Evolutionary conservation across 2,113 vertebrate genomes (phyloP).

Genomic region (Panthera uncia): DNA sequence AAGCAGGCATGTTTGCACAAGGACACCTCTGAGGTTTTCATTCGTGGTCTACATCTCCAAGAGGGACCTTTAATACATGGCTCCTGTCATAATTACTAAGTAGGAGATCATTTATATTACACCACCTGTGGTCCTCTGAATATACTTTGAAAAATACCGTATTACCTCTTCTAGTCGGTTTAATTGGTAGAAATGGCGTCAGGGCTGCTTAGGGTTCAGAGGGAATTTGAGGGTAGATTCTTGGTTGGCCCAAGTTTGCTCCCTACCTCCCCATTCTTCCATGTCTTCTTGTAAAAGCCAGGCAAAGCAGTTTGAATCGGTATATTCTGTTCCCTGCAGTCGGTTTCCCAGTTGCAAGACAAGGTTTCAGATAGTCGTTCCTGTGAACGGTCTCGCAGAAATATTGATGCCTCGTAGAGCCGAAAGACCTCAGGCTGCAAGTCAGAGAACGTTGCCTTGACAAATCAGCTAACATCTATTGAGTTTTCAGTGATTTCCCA

Average conservation of each 20-base stretch:
- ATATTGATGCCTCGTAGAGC: background rate
- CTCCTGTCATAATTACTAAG: background rate
- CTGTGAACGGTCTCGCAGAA: background rate
- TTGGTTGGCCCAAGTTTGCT: background rate
- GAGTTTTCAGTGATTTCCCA: background rate
- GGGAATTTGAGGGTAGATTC: background rate
- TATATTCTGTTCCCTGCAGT: background rate
- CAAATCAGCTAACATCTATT: background rate
- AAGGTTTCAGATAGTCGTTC: background rate
- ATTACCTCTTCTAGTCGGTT: background rate
- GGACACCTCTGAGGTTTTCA: background rate
- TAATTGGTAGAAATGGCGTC: background rate
- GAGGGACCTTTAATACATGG: background rate
- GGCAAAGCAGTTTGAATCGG: background rate
- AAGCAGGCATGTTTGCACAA: background rate
- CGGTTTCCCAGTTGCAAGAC: background rate
- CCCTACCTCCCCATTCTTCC: too few species aligned
- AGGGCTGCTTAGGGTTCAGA: background rate
- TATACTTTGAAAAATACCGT: background rate
- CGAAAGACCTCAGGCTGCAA: background rate
- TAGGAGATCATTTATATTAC: background rate
- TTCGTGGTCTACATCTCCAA: background rate
- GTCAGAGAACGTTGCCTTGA: background rate
- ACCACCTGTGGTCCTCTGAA: background rate
- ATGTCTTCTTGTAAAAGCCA: background rate